A percentile compares a stretch with the other conserved stretches of the same genome.
Conservation (phyloP, 2,113 vertebrate species). For the Prinia subflava region DNA sequence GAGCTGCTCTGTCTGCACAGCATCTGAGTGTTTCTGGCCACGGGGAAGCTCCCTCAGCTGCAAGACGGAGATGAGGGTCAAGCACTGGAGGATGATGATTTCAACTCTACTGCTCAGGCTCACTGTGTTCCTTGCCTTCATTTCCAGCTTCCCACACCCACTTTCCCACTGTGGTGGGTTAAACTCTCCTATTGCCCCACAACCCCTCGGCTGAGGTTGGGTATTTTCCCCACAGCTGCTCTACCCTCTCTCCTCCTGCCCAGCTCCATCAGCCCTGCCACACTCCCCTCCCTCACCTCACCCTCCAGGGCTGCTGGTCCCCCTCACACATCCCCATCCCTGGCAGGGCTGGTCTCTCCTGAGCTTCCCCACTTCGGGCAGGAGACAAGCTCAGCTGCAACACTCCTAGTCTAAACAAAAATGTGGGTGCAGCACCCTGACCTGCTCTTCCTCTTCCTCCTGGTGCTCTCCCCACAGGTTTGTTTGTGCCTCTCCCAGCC, state of each 20-base stretch:
- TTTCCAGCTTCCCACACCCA: accelerated
- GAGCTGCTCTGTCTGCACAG: not conserved
- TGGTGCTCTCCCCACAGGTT: accelerated
- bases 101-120: not conserved
- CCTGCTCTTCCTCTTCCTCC: not conserved
- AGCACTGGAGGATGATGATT: not conserved
- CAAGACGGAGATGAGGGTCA: not conserved
- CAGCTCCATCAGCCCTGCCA: not conserved
- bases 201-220: not conserved
- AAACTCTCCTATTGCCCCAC: accelerated
- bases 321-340: too few relatives aligned
- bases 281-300: not conserved
- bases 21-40: not conserved
- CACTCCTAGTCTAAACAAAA: not conserved
- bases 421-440: accelerated
- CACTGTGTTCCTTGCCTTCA: not conserved
- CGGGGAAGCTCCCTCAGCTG: not conserved
- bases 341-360: not conserved
- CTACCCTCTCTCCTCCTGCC: not conserved
- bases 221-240: accelerated
- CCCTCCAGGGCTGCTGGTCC: not conserved
- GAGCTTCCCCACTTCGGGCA: accelerated
- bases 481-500: not conserved
- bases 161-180: not conserved
- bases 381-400: not conserved